Evolutionary conservation across 1,140 invertebrate genomes (phyloP).

Genomic region (Eumaeus atala): DNA sequence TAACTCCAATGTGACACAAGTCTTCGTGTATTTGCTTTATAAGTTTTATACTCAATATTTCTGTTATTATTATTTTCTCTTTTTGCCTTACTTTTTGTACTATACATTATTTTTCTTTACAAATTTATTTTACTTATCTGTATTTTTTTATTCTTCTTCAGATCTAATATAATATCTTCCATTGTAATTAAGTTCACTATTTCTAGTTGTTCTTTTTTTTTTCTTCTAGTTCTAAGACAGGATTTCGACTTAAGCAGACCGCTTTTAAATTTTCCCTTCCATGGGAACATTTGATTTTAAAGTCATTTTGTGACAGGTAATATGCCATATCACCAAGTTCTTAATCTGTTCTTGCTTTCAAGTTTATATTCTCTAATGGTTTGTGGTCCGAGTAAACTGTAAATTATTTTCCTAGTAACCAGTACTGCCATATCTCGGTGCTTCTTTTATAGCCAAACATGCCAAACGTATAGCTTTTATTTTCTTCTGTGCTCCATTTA

Average conservation of each 20-base stretch:
- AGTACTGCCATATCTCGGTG: not conserved
- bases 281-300: not conserved
- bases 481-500: not conserved
- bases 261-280: not conserved
- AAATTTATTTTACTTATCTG: too few species aligned
- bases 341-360: constrained; percentile 1
- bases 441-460: not conserved
- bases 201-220: too few species aligned
- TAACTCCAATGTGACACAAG: too few species aligned
- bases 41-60: too few species aligned
- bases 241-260: not conserved
- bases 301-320: not conserved
- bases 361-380: not conserved
- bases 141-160: too few species aligned
- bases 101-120: too few species aligned
- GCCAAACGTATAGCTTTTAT: not conserved
- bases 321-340: not conserved
- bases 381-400: not conserved
- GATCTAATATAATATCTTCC: too few species aligned
- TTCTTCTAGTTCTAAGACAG: constrained; percentile 1
- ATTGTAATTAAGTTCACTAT: too few species aligned
- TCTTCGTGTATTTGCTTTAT: too few species aligned
- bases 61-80: too few species aligned
- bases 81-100: too few species aligned
- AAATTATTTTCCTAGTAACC: not conserved